These are phyloP conservation scores for Ceraclea dissimilis DNA, from an alignment of 2,888 invertebrate genomes.

Conservation along the genomic window DNA sequence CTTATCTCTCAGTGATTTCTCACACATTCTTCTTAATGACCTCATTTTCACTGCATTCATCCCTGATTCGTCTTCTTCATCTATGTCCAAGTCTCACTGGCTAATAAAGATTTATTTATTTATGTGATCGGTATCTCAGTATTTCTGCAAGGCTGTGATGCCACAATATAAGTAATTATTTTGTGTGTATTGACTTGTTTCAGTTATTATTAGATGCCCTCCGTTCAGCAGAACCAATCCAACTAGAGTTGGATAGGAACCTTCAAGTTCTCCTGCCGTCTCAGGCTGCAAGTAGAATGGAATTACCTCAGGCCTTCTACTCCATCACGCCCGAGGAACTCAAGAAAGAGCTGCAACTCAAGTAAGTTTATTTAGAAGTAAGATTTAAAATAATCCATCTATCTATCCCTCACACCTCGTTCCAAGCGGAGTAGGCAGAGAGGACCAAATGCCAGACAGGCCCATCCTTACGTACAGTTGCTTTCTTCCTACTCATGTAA, in stretches of 20 bases:
- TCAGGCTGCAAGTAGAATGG: constrained; percentile 58
- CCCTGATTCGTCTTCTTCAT: too few species aligned
- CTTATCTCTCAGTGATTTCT: too few species aligned
- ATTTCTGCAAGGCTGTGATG: constrained; percentile 28
- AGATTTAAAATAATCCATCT: too few species aligned
- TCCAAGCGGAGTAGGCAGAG: too few species aligned
- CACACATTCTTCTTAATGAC: too few species aligned
- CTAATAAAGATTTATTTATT: too few species aligned
- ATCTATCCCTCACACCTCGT: too few species aligned
- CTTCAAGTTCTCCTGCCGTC: constrained; percentile 75
- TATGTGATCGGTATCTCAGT: too few species aligned
- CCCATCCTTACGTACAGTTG: background rate
- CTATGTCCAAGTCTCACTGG: too few species aligned
- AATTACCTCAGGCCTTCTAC: constrained; percentile 81
- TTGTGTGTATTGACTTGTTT: constrained; percentile 29
- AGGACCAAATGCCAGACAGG: background rate
- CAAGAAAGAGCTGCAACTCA: constrained; percentile 71
- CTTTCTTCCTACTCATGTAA: background rate
- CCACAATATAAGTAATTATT: too few species aligned
- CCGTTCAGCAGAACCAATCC: constrained; percentile 70
- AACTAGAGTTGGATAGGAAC: constrained; percentile 77
- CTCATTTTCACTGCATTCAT: too few species aligned
- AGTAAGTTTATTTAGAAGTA: constrained; percentile 39
- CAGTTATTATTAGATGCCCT: constrained; percentile 69
- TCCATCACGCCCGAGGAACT: constrained; percentile 74